These are phyloP conservation scores for Catharus ustulatus DNA, from an alignment of 2,797 vertebrate genomes.

Conservation along the genomic window DNA sequence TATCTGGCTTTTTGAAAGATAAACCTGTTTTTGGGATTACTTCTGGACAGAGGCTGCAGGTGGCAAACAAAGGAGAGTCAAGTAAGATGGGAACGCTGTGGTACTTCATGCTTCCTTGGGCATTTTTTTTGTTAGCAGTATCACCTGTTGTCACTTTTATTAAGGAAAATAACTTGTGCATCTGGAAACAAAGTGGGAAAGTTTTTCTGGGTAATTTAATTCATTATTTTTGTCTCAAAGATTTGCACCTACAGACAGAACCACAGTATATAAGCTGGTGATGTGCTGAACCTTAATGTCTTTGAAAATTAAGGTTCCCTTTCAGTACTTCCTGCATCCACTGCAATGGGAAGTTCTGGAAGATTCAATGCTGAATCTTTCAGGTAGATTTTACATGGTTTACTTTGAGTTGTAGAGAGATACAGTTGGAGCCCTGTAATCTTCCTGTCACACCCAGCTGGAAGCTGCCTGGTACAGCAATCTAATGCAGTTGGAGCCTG, in stretches of 20 bases:
- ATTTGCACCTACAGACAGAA: background rate
- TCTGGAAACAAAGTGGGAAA: background rate
- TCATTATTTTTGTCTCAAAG: background rate
- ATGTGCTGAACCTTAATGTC: background rate
- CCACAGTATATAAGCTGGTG: accelerated
- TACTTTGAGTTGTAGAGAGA: background rate
- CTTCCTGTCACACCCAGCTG: conserved; percentile 61
- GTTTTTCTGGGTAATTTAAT: background rate
- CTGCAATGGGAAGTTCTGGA: background rate
- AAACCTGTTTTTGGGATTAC: background rate
- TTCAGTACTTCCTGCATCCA: background rate
- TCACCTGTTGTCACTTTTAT: background rate
- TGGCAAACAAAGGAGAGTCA: background rate
- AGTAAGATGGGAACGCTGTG: background rate
- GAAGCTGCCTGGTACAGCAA: conserved; percentile 46
- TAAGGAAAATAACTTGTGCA: background rate
- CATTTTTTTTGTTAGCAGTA: background rate
- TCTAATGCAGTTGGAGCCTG: conserved; percentile 28
- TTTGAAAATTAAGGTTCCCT: background rate
- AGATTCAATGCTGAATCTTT: background rate
- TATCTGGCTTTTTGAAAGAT: background rate
- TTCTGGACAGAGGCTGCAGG: background rate
- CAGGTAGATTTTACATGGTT: background rate
- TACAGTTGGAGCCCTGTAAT: conserved; percentile 55
- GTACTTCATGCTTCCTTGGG: background rate